phyloP scores from a whole-genome alignment of 2,888 invertebrate genomes.

The Latheticus oryzae region DNA sequence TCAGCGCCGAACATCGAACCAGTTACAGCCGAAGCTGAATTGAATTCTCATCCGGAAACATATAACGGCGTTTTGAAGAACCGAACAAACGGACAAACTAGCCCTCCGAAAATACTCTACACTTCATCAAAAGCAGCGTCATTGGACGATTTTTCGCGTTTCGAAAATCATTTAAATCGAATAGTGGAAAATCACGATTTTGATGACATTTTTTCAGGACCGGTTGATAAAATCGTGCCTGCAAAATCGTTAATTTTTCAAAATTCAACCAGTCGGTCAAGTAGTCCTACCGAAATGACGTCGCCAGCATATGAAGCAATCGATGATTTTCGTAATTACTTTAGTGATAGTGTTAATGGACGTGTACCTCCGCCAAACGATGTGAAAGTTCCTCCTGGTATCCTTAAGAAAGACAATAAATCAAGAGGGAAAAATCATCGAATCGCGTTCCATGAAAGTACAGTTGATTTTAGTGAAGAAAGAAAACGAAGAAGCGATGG shows the following conservation, averaged over 20 bases:
- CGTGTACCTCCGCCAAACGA: constrained; percentile 14
- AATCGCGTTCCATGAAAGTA: constrained; percentile 14
- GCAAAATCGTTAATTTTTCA: constrained; percentile 17
- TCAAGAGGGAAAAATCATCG: constrained; percentile 4
- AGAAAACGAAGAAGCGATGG: constrained; percentile 10
- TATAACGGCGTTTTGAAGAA: constrained; percentile 24
- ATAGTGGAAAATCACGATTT: constrained; percentile 36
- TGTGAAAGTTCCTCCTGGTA: constrained; percentile 13
- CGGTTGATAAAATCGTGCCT: constrained; percentile 38
- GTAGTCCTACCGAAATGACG: constrained; percentile 40
- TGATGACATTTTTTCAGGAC: constrained; percentile 44
- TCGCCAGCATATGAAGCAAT: constrained; percentile 48
- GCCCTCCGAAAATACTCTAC: constrained; percentile 29
- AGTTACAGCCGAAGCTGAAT: neutral
- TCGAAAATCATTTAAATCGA: constrained; percentile 32
- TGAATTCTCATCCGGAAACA: constrained; percentile 5
- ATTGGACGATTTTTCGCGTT: constrained; percentile 34
- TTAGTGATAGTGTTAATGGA: constrained; percentile 32
- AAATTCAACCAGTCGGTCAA: constrained; percentile 28
- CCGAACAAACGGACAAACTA: constrained; percentile 24
- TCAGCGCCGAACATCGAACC: constrained; percentile 17
- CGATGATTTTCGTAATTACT: constrained; percentile 44
- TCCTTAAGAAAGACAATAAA: constrained; percentile 11
- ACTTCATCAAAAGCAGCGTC: constrained; percentile 27
- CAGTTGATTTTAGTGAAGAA: neutral